A percentile compares a stretch with the other conserved stretches of the same genome.
Conservation (phyloP, 2,797 vertebrate species). For the Echiichthys vipera region DNA sequence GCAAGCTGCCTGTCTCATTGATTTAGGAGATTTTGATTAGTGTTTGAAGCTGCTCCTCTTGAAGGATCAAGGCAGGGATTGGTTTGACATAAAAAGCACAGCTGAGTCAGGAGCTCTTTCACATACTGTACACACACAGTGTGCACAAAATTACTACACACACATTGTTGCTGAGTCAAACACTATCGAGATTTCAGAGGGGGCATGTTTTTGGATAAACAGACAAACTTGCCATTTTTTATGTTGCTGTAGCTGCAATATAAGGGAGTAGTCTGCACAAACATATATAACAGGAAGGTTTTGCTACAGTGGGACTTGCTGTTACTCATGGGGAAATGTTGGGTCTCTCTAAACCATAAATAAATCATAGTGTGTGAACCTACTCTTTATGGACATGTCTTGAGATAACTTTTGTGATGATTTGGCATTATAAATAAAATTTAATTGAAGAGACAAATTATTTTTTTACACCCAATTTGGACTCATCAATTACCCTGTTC, state of each 20-base stretch:
- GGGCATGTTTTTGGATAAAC: constrained; percentile 1
- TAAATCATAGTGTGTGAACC: too few relatives aligned
- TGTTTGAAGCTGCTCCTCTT: constrained; percentile 71
- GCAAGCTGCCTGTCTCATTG: constrained; percentile 51
- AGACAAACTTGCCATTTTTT: constrained; percentile 12
- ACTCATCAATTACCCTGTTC: neutral
- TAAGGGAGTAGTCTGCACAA: neutral
- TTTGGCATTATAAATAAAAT: too few relatives aligned
- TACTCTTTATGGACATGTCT: too few relatives aligned
- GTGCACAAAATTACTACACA: constrained; percentile 8
- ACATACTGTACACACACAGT: constrained; percentile 37
- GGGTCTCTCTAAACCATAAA: too few relatives aligned
- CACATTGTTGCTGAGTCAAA: constrained; percentile 50
- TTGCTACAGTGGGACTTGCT: too few relatives aligned
- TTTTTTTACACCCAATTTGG: neutral
- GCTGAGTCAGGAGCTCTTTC: constrained; percentile 64
- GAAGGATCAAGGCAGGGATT: constrained; percentile 61
- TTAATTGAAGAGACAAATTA: neutral
- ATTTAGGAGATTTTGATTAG: constrained; percentile 69
- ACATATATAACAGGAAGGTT: too few relatives aligned
- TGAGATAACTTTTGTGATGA: too few relatives aligned
- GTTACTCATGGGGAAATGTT: too few relatives aligned
- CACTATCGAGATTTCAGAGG: constrained; percentile 5
- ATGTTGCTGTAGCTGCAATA: neutral
- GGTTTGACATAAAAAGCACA: constrained; percentile 64